Conservation (phyloP, 2,797 vertebrate genomes). For the Trichosurus vulpecula region DNA sequence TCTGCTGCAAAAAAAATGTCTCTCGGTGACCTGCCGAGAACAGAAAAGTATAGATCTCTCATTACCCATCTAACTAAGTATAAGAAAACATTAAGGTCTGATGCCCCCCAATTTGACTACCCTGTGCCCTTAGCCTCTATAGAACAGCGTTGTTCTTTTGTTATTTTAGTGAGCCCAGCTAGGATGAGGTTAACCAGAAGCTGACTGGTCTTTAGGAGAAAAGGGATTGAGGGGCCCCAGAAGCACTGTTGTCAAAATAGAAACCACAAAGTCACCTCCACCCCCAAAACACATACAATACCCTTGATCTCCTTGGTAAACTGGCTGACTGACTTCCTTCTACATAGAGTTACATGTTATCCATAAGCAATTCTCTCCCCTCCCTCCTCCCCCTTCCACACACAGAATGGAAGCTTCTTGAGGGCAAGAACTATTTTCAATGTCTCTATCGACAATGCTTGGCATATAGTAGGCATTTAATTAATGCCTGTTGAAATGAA, state of each 20-base stretch:
- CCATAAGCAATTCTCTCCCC: background rate
- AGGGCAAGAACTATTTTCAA: background rate
- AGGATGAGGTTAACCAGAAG: background rate
- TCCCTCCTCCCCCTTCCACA: background rate
- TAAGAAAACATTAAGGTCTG: no score
- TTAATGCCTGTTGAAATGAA: background rate
- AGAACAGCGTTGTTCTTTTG: background rate
- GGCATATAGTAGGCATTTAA: background rate
- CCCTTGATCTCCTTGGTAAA: background rate
- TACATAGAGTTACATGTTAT: background rate
- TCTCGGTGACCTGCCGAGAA: background rate
- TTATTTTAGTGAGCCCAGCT: background rate
- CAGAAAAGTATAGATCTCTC: background rate
- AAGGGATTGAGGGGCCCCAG: background rate
- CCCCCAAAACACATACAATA: background rate
- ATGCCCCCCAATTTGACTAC: background rate
- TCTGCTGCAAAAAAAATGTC: slow-evolving; percentile 9
- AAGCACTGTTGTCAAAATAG: background rate
- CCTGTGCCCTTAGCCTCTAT: background rate
- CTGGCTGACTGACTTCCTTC: background rate
- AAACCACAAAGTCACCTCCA: background rate
- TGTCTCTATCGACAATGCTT: background rate
- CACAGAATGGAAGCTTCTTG: background rate
- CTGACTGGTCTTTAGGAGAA: background rate
- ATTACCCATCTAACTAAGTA: background rate